Percentiles rank a stretch among this genome's conserved stretches.
These are phyloP conservation scores for Cyphomyrus plagiostoma DNA, from an alignment of 2,113 vertebrate species.

Conservation along the genomic window DNA sequence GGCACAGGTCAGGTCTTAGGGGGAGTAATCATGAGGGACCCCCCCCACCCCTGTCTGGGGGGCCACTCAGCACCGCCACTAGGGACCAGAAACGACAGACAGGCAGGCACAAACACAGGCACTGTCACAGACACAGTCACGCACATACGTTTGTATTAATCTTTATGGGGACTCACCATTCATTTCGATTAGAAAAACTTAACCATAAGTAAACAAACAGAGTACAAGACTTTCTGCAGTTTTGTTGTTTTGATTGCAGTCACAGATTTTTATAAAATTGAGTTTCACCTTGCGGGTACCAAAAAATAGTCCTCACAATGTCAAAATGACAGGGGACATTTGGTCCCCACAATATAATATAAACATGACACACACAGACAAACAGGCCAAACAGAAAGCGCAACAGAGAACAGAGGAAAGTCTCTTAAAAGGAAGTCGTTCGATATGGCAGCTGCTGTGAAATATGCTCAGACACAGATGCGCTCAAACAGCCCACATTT, in stretches of 20 bases:
- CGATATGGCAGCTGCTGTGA: background rate
- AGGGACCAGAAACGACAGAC: background rate
- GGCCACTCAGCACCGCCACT: background rate
- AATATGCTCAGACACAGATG: background rate
- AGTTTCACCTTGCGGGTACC: background rate
- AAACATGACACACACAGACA: background rate
- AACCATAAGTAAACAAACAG: background rate
- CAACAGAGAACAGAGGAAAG: background rate
- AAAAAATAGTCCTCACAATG: too few relatives aligned
- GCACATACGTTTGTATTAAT: background rate
- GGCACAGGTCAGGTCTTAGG: slow-evolving; percentile 43
- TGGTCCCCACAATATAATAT: background rate
- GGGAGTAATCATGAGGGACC: slow-evolving; percentile 4
- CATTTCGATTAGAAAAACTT: too few relatives aligned
- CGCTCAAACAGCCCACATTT: background rate
- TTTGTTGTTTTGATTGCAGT: too few relatives aligned
- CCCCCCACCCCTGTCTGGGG: background rate
- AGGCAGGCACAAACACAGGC: background rate
- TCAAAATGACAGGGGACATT: too few relatives aligned
- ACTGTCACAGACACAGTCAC: background rate
- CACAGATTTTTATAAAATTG: too few relatives aligned
- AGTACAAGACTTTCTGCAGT: too few relatives aligned
- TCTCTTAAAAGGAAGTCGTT: too few relatives aligned
- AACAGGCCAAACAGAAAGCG: background rate
- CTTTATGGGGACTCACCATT: too few relatives aligned